These are phyloP conservation scores for Mohoua ochrocephala DNA, from an alignment of 2,113 vertebrate genomes.

Conservation along the genomic window DNA sequence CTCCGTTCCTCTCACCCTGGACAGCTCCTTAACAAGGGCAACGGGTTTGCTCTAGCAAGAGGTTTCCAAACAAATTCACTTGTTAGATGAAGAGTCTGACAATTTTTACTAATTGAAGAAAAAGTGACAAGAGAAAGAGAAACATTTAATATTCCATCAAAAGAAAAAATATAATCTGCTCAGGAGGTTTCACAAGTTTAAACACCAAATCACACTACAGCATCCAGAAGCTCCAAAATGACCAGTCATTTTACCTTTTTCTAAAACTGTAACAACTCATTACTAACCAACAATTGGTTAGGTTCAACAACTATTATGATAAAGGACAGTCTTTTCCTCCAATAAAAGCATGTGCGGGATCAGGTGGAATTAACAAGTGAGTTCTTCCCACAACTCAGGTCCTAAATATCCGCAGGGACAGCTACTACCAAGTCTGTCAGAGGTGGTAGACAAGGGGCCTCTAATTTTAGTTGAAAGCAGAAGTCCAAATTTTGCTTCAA, in stretches of 20 bases:
- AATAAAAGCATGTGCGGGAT: not conserved
- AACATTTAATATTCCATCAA: not conserved
- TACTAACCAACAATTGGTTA: not conserved
- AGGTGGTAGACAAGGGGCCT: rapidly evolving
- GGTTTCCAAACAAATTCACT: not conserved
- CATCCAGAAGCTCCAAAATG: not conserved
- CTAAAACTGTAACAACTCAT: not conserved
- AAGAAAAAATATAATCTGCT: not conserved
- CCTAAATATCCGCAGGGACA: not conserved
- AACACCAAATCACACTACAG: not conserved
- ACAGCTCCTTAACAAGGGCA: not conserved
- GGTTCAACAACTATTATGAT: not conserved
- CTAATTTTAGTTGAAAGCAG: not conserved
- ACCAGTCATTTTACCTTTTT: not conserved
- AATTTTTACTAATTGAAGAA: not conserved
- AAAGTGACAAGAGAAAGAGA: not conserved
- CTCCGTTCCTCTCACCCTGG: not conserved
- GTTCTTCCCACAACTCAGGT: not conserved
- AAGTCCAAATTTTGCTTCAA: not conserved
- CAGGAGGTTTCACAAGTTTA: not conserved
- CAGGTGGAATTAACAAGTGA: not conserved
- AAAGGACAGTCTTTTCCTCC: too few relatives aligned
- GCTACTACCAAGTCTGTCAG: too few relatives aligned
- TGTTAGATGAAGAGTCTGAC: not conserved
- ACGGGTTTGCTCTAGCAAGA: not conserved